phyloP scores from a whole-genome alignment of 2,797 vertebrate genomes.

The Sorex maritimensis region DNA sequence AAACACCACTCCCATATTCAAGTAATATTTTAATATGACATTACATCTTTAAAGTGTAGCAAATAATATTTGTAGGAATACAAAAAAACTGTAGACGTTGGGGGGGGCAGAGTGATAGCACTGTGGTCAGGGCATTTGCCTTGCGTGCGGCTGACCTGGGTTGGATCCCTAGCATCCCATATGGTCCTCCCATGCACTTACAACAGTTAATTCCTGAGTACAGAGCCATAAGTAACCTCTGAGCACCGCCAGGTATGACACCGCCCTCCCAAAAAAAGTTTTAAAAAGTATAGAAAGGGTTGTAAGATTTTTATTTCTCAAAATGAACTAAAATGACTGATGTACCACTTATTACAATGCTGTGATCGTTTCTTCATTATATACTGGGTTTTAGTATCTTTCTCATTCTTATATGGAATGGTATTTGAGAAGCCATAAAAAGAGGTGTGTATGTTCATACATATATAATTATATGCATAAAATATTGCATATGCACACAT shows the following conservation, averaged over 20 bases:
- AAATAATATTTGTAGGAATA: constrained; percentile 28
- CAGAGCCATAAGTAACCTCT: too few species aligned
- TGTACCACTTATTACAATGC: neutral
- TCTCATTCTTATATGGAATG: neutral
- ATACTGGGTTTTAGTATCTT: neutral
- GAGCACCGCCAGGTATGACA: too few species aligned
- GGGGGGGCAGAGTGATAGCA: too few species aligned
- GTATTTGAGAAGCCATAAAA: neutral
- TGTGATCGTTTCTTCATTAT: neutral
- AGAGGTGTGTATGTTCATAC: too few species aligned
- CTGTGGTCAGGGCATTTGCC: too few species aligned
- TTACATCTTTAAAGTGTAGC: constrained; percentile 1
- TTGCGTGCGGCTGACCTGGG: too few species aligned
- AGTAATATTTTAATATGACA: neutral
- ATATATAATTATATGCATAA: too few species aligned
- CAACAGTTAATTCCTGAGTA: too few species aligned
- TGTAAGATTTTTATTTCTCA: neutral
- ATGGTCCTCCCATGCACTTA: too few species aligned
- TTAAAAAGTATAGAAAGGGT: neutral
- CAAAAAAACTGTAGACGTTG: neutral
- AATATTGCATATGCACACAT: too few species aligned
- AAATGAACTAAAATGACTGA: neutral
- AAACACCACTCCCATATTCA: neutral
- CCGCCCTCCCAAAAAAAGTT: too few species aligned
- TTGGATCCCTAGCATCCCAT: too few species aligned